Percentiles rank a stretch among this genome's conserved stretches.
Conservation (phyloP, 2,888 invertebrate species). For the Amblyjoppa proteus region DNA sequence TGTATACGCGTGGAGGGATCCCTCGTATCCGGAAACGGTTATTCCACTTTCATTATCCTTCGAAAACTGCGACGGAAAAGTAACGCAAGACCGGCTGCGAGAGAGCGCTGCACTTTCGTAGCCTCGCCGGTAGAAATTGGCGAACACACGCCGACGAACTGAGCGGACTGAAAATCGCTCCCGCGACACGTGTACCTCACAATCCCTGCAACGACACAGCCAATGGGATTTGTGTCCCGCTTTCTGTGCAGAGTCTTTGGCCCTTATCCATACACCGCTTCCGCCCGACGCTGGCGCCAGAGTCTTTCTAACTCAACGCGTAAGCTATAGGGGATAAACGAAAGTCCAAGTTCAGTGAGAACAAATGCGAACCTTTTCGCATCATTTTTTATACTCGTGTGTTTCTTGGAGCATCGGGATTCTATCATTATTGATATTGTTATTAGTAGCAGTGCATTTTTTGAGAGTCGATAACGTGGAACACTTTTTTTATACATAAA, state of each 20-base stretch:
- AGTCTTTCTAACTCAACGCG: not conserved
- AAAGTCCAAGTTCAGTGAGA: not conserved
- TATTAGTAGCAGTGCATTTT: too few species aligned
- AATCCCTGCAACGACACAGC: not conserved
- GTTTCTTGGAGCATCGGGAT: not conserved
- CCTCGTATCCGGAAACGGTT: conserved; percentile 55
- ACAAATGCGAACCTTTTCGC: not conserved
- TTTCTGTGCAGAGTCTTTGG: not conserved
- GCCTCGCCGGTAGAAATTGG: not conserved
- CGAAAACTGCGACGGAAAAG: conserved; percentile 22
- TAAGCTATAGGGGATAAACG: not conserved
- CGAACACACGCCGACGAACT: not conserved
- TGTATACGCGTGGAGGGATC: conserved; percentile 39
- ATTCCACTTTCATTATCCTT: conserved; percentile 59
- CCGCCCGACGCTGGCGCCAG: too few species aligned
- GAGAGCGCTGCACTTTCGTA: not conserved
- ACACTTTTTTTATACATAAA: too few species aligned
- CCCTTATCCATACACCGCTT: not conserved
- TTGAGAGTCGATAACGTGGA: too few species aligned
- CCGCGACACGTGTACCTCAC: conserved; percentile 18
- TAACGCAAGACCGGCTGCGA: not conserved
- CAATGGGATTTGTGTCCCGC: not conserved
- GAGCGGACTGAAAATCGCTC: not conserved
- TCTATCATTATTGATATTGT: too few species aligned
- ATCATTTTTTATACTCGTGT: not conserved